Conservation (phyloP, 1,140 invertebrate species). For the Sipha flava region DNA sequence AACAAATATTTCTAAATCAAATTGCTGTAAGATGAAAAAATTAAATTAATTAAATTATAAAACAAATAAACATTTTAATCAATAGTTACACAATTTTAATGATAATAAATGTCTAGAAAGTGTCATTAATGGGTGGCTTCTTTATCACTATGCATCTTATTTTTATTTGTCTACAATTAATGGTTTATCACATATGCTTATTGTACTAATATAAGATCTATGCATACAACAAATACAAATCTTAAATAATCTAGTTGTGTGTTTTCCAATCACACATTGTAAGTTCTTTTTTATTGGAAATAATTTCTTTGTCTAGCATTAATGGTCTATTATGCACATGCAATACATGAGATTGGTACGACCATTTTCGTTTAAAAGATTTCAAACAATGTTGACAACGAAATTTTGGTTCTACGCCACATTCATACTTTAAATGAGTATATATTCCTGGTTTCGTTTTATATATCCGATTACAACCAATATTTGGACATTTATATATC, state of each 20-base stretch:
- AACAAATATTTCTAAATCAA: too few relatives aligned
- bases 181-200: too few relatives aligned
- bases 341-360: neutral
- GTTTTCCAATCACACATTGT: neutral
- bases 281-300: neutral
- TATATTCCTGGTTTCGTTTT: slow-evolving; percentile 47
- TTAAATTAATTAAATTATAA: too few relatives aligned
- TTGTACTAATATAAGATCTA: too few relatives aligned
- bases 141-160: too few relatives aligned
- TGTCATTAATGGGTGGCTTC: too few relatives aligned
- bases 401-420: slow-evolving; percentile 50
- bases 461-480: slow-evolving; percentile 45
- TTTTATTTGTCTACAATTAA: too few relatives aligned
- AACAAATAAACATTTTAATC: too few relatives aligned
- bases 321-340: neutral
- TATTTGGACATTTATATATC: neutral
- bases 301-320: neutral
- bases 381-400: slow-evolving; percentile 49
- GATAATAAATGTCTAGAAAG: too few relatives aligned
- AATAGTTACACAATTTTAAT: too few relatives aligned
- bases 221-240: neutral
- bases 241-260: neutral
- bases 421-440: slow-evolving; percentile 48
- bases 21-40: too few relatives aligned
- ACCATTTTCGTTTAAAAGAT: neutral